A percentile compares a stretch with the other conserved stretches of the same genome.
These are phyloP conservation scores for Synanthedon formicaeformis DNA, from an alignment of 2,888 invertebrate species.

Conservation along the genomic window DNA sequence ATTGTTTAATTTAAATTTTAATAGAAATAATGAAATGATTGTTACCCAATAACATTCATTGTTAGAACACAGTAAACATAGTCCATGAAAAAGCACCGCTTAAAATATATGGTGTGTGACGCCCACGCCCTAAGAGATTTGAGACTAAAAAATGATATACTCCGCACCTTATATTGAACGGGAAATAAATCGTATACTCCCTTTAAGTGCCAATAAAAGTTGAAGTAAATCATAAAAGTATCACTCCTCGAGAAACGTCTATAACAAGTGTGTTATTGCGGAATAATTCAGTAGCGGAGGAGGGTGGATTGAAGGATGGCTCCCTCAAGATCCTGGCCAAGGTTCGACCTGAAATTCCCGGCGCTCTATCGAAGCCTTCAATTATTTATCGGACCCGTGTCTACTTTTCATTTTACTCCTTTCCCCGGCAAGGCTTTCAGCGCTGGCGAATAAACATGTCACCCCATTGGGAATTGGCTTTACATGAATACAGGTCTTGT, in stretches of 20 bases:
- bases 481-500: constrained; percentile 42
- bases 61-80: neutral
- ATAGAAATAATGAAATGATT: too few relatives aligned
- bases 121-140: constrained; percentile 49
- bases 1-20: too few relatives aligned
- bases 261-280: constrained; percentile 70
- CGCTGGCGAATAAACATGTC: constrained; percentile 52
- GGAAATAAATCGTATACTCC: constrained; percentile 68
- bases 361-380: constrained; percentile 66
- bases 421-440: constrained; percentile 50
- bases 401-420: constrained; percentile 69
- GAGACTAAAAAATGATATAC: constrained; percentile 63
- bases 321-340: constrained; percentile 52
- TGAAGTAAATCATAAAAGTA: constrained; percentile 71
- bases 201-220: constrained; percentile 71
- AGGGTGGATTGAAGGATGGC: constrained; percentile 62
- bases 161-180: constrained; percentile 65
- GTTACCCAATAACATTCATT: too few relatives aligned
- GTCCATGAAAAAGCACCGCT: constrained; percentile 5
- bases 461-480: constrained; percentile 47
- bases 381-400: constrained; percentile 71
- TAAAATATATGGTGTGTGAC: constrained; percentile 41
- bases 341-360: constrained; percentile 57
- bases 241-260: constrained; percentile 66
- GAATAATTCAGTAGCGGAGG: constrained; percentile 65